A percentile compares a stretch with the other conserved stretches of the same genome.
Evolutionary conservation across 2,888 invertebrate species (phyloP).

Genomic region (Acleris literana): DNA sequence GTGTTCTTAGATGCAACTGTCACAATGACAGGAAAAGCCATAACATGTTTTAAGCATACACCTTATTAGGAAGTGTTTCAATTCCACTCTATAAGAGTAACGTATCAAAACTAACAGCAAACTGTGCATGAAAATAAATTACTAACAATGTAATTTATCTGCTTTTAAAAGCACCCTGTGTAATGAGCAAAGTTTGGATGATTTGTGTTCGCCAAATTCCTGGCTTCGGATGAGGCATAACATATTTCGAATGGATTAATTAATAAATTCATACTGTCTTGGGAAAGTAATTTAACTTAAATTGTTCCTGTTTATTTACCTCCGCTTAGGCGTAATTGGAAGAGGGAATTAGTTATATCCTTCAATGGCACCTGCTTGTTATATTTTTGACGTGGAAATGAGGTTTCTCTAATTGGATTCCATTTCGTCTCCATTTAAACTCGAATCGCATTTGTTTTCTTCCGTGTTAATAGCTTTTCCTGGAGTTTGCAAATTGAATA

Average conservation of each 20-base stretch:
- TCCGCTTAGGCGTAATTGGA: conserved; percentile 9
- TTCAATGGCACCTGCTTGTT: conserved; percentile 17
- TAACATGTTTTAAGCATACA: too few species aligned
- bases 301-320: conserved; percentile 27
- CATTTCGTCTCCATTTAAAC: conserved; percentile 19
- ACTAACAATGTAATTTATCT: conserved; percentile 10
- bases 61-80: too few species aligned
- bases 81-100: too few species aligned
- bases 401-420: conserved; percentile 33
- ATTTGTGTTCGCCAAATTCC: conserved; percentile 25
- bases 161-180: conserved; percentile 1
- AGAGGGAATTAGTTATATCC: conserved; percentile 18
- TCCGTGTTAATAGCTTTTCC: conserved; percentile 9
- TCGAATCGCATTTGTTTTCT: conserved; percentile 23
- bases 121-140: conserved; percentile 14
- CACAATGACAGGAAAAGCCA: too few species aligned
- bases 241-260: conserved; percentile 30
- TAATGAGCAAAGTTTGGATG: conserved; percentile 22
- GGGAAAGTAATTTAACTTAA: conserved; percentile 30
- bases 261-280: conserved; percentile 15
- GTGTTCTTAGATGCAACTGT: too few species aligned
- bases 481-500: conserved; percentile 15
- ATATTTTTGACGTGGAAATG: conserved; percentile 28
- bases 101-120: neutral
- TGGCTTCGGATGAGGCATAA: conserved; percentile 10